phyloP scores from a whole-genome alignment of 1,140 invertebrate genomes.

The Eumeta japonica region DNA sequence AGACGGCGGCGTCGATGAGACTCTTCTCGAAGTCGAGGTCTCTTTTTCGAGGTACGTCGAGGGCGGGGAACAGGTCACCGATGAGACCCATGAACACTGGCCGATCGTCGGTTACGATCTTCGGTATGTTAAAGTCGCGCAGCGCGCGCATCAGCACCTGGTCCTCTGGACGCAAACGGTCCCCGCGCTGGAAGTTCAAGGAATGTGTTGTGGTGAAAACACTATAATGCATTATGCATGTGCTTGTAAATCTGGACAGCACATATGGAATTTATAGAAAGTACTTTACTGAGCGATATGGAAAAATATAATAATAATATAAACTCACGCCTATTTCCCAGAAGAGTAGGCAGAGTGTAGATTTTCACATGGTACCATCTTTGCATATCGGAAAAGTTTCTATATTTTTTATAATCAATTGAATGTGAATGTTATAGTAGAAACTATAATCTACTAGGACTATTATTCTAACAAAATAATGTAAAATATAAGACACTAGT shows the following conservation, averaged over 20 bases:
- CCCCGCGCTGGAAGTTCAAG: slow-evolving; percentile 61
- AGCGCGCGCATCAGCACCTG: slow-evolving; percentile 82
- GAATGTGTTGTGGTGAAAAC: too few species aligned
- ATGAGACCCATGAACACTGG: slow-evolving; percentile 90
- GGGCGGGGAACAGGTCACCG: slow-evolving; percentile 84
- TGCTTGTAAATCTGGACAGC: background rate
- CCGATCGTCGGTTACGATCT: slow-evolving; percentile 87
- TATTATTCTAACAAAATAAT: too few species aligned
- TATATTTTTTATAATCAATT: too few species aligned
- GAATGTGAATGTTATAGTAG: too few species aligned
- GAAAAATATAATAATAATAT: slow-evolving; percentile 7
- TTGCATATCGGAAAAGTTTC: too few species aligned
- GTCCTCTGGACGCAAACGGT: slow-evolving; percentile 70
- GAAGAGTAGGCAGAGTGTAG: too few species aligned
- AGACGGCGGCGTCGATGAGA: slow-evolving; percentile 73
- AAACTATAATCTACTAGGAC: too few species aligned
- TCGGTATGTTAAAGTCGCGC: slow-evolving; percentile 90
- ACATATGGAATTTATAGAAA: too few species aligned
- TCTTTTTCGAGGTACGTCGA: slow-evolving; percentile 83
- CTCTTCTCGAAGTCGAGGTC: slow-evolving; percentile 82
- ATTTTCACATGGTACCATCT: too few species aligned
- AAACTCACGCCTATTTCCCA: too few species aligned
- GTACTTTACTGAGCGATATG: too few species aligned
- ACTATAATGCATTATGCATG: background rate
- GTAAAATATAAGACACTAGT: too few species aligned